Conservation (phyloP, 2,797 vertebrate genomes). For the Pseudomugil gertrudae region DNA sequence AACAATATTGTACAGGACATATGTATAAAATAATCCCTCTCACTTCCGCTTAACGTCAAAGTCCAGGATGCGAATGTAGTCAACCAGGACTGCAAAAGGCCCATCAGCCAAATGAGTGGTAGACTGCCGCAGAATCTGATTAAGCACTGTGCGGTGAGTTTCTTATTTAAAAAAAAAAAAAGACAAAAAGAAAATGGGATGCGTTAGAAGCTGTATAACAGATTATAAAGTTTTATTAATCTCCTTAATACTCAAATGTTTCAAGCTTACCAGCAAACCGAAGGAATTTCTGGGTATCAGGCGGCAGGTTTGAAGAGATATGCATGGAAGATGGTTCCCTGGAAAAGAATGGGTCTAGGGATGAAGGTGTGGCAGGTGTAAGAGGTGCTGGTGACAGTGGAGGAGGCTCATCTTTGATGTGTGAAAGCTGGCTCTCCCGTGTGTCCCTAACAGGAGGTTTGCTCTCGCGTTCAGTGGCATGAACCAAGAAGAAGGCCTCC, state of each 20-base stretch:
- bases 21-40: constrained; percentile 38
- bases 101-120: constrained; percentile 94
- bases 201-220: constrained; percentile 5
- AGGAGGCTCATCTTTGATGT: constrained; percentile 86
- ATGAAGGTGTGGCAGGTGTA: constrained; percentile 93
- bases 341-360: constrained; percentile 94
- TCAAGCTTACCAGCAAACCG: constrained; percentile 89
- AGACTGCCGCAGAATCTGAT: constrained; percentile 95
- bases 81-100: constrained; percentile 94
- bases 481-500: constrained; percentile 96
- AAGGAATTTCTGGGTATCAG: constrained; percentile 96
- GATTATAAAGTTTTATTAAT: background rate
- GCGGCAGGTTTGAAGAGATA: constrained; percentile 94
- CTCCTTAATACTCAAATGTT: background rate
- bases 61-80: constrained; percentile 95
- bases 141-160: constrained; percentile 95
- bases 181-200: constrained; percentile 20
- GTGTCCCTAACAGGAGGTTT: constrained; percentile 94
- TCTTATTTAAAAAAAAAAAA: constrained; percentile 74
- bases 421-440: constrained; percentile 88
- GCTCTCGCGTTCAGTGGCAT: constrained; percentile 95
- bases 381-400: constrained; percentile 89
- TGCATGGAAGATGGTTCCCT: constrained; percentile 96
- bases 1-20: background rate
- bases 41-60: constrained; percentile 98